These are phyloP conservation scores for Rambutsinella grinnellia DNA, from an alignment of 2,888 invertebrate genomes.

Conservation along the genomic window DNA sequence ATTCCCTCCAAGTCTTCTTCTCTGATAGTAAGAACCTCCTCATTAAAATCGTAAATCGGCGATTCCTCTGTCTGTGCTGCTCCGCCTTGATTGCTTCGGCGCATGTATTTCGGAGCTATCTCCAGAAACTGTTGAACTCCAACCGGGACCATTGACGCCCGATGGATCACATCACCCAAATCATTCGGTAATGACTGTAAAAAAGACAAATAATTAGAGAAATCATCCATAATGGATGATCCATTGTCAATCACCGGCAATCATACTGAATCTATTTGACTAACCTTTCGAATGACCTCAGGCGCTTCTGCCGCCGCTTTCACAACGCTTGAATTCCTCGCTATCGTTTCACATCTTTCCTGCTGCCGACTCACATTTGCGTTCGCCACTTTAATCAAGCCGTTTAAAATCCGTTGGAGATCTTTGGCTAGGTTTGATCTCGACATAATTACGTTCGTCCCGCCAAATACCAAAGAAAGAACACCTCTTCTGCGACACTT, in stretches of 20 bases:
- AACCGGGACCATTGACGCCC: conserved; percentile 78
- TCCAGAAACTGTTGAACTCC: conserved; percentile 77
- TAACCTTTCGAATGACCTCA: conserved; percentile 37
- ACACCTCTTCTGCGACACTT: neutral
- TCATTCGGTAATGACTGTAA: conserved; percentile 53
- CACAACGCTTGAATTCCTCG: conserved; percentile 59
- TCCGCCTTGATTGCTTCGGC: conserved; percentile 5
- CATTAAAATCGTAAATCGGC: conserved; percentile 20
- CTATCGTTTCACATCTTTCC: conserved; percentile 51
- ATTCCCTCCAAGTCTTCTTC: conserved; percentile 64
- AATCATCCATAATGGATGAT: too few relatives aligned
- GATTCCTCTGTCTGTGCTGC: neutral
- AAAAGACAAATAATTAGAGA: conserved; percentile 2
- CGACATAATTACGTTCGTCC: conserved; percentile 56
- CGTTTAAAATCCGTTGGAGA: conserved; percentile 57
- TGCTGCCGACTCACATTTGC: conserved; percentile 47
- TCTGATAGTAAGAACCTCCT: conserved; percentile 60
- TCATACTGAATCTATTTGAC: neutral
- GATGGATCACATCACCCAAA: conserved; percentile 70
- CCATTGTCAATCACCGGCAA: too few relatives aligned
- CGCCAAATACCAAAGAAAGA: neutral
- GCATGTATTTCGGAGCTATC: conserved; percentile 44
- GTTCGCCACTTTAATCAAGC: conserved; percentile 59
- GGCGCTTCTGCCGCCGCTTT: conserved; percentile 44
- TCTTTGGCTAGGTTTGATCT: conserved; percentile 58